Conservation (phyloP, 2,888 invertebrate genomes). For the Drosophila heteroneura region DNA sequence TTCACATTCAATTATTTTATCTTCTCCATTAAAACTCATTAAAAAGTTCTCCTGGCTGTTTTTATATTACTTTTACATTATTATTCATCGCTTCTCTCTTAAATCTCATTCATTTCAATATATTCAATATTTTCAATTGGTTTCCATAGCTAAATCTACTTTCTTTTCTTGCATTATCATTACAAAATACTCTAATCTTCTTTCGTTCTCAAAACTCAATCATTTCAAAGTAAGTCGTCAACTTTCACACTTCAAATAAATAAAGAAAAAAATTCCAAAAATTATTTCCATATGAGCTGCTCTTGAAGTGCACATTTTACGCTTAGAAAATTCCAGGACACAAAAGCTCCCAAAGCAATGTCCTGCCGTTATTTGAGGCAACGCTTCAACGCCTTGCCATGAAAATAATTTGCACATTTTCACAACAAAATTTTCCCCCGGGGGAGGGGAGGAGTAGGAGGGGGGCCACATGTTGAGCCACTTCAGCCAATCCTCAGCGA, state of each 20-base stretch:
- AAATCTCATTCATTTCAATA: slow-evolving; percentile 7
- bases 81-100: slow-evolving; percentile 1
- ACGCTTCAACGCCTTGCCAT: slow-evolving; percentile 68
- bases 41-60: neutral
- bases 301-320: slow-evolving; percentile 18
- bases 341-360: slow-evolving; percentile 18
- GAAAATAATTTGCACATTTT: slow-evolving; percentile 59
- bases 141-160: neutral
- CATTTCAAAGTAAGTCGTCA: neutral
- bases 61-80: neutral
- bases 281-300: slow-evolving; percentile 57
- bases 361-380: slow-evolving; percentile 57
- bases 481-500: slow-evolving; percentile 58
- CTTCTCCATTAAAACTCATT: no score
- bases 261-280: neutral
- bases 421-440: neutral
- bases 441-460: neutral
- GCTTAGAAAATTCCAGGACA: slow-evolving; percentile 17
- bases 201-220: slow-evolving; percentile 27
- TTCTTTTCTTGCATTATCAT: neutral
- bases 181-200: neutral
- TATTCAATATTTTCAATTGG: neutral
- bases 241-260: slow-evolving; percentile 24
- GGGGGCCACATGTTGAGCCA: slow-evolving; percentile 59
- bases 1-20: no score